Conservation (phyloP, 2,797 vertebrate genomes). For the Silurus lanzhouensis region DNA sequence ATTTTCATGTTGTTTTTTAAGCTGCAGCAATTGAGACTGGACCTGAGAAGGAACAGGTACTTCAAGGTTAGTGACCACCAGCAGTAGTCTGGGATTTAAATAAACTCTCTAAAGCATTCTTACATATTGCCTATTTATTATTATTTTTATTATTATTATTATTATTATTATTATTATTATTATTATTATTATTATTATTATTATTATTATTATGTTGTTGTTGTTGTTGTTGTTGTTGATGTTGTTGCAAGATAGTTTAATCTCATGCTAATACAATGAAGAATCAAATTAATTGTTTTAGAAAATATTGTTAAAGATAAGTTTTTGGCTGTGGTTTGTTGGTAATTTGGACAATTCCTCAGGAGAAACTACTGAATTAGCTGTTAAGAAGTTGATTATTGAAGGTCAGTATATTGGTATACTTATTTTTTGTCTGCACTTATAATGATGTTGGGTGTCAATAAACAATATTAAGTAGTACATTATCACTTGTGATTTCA, state of each 20-base stretch:
- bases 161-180: neutral
- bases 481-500: neutral
- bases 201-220: neutral
- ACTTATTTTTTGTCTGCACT: neutral
- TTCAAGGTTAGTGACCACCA: constrained; percentile 5
- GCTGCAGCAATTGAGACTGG: neutral
- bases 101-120: neutral
- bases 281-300: neutral
- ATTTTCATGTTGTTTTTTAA: neutral
- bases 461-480: neutral
- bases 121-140: neutral
- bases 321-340: neutral
- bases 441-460: neutral
- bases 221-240: neutral
- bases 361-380: neutral
- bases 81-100: neutral
- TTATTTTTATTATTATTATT: neutral
- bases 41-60: neutral
- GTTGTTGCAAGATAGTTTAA: too few relatives aligned
- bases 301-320: too few relatives aligned
- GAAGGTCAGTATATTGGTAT: neutral
- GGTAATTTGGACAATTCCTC: neutral
- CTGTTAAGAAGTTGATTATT: neutral
- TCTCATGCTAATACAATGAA: too few relatives aligned
- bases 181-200: too few relatives aligned